A percentile compares a stretch with the other conserved stretches of the same genome.
These are phyloP conservation scores for Gracilinanus agilis DNA, from an alignment of 2,113 vertebrate genomes.

Conservation along the genomic window DNA sequence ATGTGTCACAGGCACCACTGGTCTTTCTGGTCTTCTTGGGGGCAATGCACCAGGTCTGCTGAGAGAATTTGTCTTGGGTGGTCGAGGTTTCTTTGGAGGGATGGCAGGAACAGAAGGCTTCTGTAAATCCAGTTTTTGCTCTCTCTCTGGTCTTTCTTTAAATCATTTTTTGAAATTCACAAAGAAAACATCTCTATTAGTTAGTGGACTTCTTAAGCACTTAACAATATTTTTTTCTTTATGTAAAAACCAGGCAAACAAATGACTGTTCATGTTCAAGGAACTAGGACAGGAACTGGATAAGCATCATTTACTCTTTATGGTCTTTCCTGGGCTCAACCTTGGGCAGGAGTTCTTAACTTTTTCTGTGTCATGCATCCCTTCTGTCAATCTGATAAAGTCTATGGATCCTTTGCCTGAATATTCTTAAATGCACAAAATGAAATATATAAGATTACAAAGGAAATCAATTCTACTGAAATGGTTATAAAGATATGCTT, in stretches of 20 bases:
- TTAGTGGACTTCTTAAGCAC: constrained; percentile 43
- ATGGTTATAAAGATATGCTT: background rate
- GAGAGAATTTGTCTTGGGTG: constrained; percentile 92
- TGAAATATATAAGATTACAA: background rate
- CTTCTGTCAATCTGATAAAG: background rate
- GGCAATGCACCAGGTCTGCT: constrained; percentile 90
- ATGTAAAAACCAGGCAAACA: constrained; percentile 58
- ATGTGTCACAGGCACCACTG: constrained; percentile 91
- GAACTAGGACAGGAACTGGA: constrained; percentile 13
- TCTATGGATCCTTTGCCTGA: background rate
- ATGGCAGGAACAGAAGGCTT: constrained; percentile 93
- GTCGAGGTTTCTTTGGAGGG: constrained; percentile 97
- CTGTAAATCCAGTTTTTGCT: constrained; percentile 91
- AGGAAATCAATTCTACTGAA: background rate
- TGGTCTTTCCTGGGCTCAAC: background rate
- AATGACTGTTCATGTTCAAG: constrained; percentile 56
- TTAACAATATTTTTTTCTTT: constrained; percentile 1
- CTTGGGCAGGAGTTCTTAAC: background rate
- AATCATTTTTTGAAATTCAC: constrained; percentile 77
- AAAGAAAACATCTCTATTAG: constrained; percentile 61
- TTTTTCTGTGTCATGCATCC: background rate
- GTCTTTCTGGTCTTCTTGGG: constrained; percentile 93
- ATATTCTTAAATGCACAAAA: background rate
- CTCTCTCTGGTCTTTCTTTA: constrained; percentile 93
- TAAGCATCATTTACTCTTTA: constrained; percentile 20